Evolutionary conservation across 53 echinoderm and acorn worm species (phyloP).

Genomic region (Antedon mediterranea): DNA sequence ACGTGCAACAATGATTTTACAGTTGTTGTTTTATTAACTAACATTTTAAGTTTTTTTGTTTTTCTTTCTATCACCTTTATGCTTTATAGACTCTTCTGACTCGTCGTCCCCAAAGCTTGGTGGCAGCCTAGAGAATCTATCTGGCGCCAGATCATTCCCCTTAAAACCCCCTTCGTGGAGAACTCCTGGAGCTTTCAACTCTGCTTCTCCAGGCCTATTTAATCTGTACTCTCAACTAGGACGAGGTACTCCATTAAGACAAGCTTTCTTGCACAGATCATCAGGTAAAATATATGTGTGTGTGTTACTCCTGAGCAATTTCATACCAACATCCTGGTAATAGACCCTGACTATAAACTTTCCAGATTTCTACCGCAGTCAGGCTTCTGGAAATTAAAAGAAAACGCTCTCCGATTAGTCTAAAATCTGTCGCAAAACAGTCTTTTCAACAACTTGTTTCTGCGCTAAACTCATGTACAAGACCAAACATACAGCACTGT

Average conservation of each 20-base stretch:
- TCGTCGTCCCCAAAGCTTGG: neutral
- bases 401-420: too few species aligned
- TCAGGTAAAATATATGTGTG: neutral
- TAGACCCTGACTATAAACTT: too few species aligned
- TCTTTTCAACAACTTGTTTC: too few species aligned
- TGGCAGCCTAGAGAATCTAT: neutral
- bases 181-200: conserved; percentile 24
- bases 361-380: too few species aligned
- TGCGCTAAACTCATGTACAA: too few species aligned
- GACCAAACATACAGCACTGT: too few species aligned
- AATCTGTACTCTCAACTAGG: conserved; percentile 43
- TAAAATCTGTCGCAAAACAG: too few species aligned
- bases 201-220: conserved; percentile 52
- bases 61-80: neutral
- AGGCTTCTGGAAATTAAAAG: too few species aligned
- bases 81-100: neutral
- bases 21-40: too few species aligned
- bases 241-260: neutral
- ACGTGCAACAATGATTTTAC: too few species aligned
- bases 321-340: too few species aligned
- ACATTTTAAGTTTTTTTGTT: neutral
- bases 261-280: neutral
- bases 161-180: neutral
- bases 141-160: neutral
- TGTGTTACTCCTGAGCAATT: too few species aligned